Evolutionary conservation across 2,888 invertebrate species (phyloP).

Genomic region (Acanthopleura granulata): DNA sequence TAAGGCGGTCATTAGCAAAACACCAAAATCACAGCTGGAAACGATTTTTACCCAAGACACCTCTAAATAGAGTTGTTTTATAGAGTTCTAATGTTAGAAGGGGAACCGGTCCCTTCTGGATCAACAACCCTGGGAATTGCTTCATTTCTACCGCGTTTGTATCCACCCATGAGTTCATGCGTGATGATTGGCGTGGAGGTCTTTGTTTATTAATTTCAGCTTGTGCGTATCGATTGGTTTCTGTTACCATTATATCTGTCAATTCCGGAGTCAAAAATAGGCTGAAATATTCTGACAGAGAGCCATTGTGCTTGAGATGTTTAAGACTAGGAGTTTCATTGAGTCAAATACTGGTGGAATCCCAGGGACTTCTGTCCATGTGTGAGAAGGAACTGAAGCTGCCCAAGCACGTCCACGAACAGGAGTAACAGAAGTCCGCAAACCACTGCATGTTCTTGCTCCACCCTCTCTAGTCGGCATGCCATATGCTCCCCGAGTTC

Average conservation of each 20-base stretch:
- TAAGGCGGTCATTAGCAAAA: constrained; percentile 19
- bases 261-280: constrained; percentile 15
- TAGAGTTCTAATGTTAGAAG: constrained; percentile 21
- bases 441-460: neutral
- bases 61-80: neutral
- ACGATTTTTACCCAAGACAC: constrained; percentile 12
- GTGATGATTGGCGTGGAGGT: constrained; percentile 2
- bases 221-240: constrained; percentile 16
- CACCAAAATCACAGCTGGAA: constrained; percentile 23
- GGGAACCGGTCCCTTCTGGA: no score
- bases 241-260: neutral
- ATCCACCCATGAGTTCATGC: constrained; percentile 2
- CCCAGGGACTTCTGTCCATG: neutral
- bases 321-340: constrained; percentile 12
- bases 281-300: constrained; percentile 5
- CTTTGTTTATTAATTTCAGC: no score
- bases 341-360: constrained; percentile 10
- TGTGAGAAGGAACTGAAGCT: neutral
- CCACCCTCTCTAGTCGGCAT: neutral
- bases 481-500: no score
- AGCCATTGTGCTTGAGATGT: neutral
- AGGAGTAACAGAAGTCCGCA: no score
- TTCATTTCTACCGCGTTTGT: constrained; percentile 23
- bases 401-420: neutral
- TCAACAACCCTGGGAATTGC: neutral